Evolutionary conservation across 2,113 vertebrate genomes (phyloP).

Genomic region (Physeter macrocephalus): DNA sequence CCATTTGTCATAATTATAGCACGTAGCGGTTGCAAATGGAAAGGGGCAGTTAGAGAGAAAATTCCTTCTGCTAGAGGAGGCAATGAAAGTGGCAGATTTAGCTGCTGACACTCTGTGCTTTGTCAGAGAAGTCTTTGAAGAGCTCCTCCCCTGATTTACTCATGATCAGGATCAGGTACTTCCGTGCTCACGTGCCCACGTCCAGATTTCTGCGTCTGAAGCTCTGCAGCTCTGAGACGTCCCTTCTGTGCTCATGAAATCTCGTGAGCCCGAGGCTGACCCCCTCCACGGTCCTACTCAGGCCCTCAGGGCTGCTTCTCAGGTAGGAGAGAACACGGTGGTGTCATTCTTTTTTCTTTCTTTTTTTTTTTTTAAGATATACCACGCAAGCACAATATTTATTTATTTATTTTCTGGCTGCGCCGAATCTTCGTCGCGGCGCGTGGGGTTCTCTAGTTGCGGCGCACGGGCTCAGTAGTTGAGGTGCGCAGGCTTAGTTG

Average conservation of each 20-base stretch:
- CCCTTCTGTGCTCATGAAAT: not conserved
- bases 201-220: not conserved
- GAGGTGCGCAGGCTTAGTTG: too few relatives aligned
- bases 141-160: not conserved
- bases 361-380: too few relatives aligned
- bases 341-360: not conserved
- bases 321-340: not conserved
- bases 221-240: not conserved
- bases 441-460: too few relatives aligned
- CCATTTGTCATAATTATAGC: not conserved
- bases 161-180: not conserved
- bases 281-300: too few relatives aligned
- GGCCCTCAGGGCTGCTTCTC: not conserved
- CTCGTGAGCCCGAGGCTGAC: not conserved
- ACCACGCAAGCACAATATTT: too few relatives aligned
- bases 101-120: not conserved
- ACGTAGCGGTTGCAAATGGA: not conserved
- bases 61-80: not conserved
- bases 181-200: fast-evolving
- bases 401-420: too few relatives aligned
- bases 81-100: not conserved
- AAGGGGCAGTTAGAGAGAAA: not conserved
- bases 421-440: too few relatives aligned
- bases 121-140: not conserved
- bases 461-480: too few relatives aligned